Percentiles rank a stretch among this genome's conserved stretches.
These are phyloP conservation scores for Notodonta dromedarius DNA, from an alignment of 2,888 invertebrate species.

Conservation along the genomic window DNA sequence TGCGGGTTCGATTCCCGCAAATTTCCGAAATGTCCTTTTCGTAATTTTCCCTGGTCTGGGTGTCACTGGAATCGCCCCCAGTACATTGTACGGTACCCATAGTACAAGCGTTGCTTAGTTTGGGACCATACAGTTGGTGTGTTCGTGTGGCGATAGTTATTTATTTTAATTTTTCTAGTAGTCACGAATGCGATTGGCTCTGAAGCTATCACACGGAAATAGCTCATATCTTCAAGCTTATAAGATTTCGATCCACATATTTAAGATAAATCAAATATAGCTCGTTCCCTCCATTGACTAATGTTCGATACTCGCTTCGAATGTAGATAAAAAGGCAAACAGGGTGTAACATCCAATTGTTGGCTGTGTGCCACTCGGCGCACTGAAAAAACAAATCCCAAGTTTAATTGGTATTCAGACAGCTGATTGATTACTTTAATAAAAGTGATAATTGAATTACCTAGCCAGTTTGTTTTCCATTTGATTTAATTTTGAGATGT, in stretches of 20 bases:
- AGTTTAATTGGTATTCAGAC: not conserved
- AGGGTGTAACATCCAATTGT: not conserved
- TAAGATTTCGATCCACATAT: not conserved
- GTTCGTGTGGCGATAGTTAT: too few species aligned
- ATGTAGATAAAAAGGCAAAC: slow-evolving; percentile 18
- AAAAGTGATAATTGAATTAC: not conserved
- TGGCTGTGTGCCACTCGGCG: not conserved
- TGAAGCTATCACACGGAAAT: too few species aligned
- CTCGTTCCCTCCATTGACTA: slow-evolving; percentile 26
- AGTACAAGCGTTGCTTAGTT: too few species aligned
- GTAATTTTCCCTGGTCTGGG: too few species aligned
- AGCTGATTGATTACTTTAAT: slow-evolving; percentile 1
- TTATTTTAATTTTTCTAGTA: too few species aligned
- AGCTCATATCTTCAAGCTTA: not conserved
- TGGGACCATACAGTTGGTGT: too few species aligned
- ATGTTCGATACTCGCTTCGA: slow-evolving; percentile 21
- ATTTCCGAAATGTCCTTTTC: too few species aligned
- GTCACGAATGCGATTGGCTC: too few species aligned
- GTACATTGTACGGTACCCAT: too few species aligned
- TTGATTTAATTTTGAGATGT: not conserved
- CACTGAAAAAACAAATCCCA: not conserved
- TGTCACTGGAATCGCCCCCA: too few species aligned
- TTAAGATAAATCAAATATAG: slow-evolving; percentile 33
- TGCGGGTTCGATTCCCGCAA: too few species aligned
- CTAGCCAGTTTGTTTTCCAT: not conserved